These are phyloP conservation scores for Pantelozetes paolii DNA, from an alignment of 2,888 invertebrate species.

Conservation along the genomic window DNA sequence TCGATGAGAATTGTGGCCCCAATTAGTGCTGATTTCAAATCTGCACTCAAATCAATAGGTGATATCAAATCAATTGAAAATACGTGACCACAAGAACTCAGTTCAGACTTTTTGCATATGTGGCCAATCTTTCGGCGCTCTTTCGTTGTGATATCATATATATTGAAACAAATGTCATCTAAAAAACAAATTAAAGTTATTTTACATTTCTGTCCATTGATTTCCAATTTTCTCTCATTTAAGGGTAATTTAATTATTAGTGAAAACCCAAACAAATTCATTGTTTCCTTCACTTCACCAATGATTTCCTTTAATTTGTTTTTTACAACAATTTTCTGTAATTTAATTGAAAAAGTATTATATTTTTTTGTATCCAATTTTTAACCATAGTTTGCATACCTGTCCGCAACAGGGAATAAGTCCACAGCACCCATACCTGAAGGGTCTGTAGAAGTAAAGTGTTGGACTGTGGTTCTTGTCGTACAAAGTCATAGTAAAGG, in stretches of 20 bases:
- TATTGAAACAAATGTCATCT: neutral
- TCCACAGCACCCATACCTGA: neutral
- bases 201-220: neutral
- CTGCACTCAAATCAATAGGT: neutral
- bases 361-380: too few species aligned
- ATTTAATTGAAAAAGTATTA: neutral
- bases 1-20: constrained; percentile 9
- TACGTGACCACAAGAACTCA: neutral
- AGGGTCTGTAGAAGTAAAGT: neutral
- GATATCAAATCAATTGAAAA: neutral
- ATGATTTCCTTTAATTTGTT: neutral
- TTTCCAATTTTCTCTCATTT: neutral
- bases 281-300: neutral
- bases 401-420: neutral
- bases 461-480: neutral
- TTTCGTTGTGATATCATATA: neutral
- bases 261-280: neutral
- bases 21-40: neutral
- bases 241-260: neutral
- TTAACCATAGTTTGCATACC: neutral
- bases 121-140: neutral
- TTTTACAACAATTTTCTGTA: constrained; percentile 1
- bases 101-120: neutral
- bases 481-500: neutral
- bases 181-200: neutral